A percentile compares a stretch with the other conserved stretches of the same genome.
phyloP scores from a whole-genome alignment of 1,140 invertebrate genomes.

The Drosophila nigrodunni region DNA sequence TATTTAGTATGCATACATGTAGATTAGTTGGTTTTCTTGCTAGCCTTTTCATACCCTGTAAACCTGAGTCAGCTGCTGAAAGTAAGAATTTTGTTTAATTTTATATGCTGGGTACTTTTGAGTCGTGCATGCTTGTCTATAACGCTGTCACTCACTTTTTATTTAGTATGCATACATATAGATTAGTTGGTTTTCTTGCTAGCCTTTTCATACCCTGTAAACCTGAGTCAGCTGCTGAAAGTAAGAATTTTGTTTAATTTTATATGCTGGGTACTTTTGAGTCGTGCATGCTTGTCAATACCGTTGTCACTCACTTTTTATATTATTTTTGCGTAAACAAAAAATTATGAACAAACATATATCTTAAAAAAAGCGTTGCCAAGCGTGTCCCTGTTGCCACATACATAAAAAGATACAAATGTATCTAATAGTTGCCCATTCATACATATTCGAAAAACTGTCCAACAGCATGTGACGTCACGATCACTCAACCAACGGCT shows the following conservation, averaged over 20 bases:
- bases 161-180: slow-evolving; percentile 7
- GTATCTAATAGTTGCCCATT: slow-evolving; percentile 16
- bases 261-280: not conserved
- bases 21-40: not conserved
- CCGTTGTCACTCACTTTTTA: slow-evolving; percentile 6
- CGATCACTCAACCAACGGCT: slow-evolving; percentile 69
- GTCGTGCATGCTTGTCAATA: not conserved
- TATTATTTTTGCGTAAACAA: slow-evolving; percentile 42
- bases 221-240: not conserved
- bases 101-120: not conserved
- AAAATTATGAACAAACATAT: slow-evolving; percentile 36
- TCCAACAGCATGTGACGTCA: slow-evolving; percentile 62
- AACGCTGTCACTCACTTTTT: no score
- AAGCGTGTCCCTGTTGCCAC: slow-evolving; percentile 37
- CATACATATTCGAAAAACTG: slow-evolving; percentile 22
- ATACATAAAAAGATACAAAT: slow-evolving; percentile 11
- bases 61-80: not conserved
- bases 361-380: slow-evolving; percentile 41
- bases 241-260: no score
- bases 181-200: no score
- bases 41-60: slow-evolving; percentile 9
- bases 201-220: slow-evolving; percentile 10
- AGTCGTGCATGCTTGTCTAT: not conserved
- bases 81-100: no score
- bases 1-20: slow-evolving; percentile 7